Conservation (phyloP, 2,888 invertebrate genomes). For the Hermaeophaga mercurialis region DNA sequence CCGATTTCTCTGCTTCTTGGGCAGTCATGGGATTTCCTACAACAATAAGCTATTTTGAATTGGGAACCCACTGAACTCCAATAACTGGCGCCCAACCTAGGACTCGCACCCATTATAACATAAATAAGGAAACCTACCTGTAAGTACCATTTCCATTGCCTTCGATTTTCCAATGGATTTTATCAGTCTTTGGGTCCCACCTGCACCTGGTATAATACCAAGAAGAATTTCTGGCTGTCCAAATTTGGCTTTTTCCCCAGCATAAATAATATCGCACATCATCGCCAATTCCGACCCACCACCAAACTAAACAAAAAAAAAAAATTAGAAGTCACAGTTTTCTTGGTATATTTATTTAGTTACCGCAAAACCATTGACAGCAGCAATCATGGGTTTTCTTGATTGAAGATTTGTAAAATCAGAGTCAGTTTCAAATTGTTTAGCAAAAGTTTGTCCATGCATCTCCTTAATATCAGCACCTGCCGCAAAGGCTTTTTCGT, state of each 20-base stretch:
- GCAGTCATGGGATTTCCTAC: conserved; percentile 79
- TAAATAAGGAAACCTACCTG: too few species aligned
- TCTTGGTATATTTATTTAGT: conserved; percentile 53
- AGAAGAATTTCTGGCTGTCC: conserved; percentile 98
- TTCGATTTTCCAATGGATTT: conserved; percentile 92
- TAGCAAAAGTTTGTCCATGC: conserved; percentile 77
- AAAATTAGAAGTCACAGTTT: neutral
- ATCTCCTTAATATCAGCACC: conserved; percentile 99
- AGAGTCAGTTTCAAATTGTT: conserved; percentile 75
- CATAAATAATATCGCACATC: conserved; percentile 99
- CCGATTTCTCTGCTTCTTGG: conserved; percentile 88
- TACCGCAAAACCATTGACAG: conserved; percentile 98
- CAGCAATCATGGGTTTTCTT: conserved; percentile 94
- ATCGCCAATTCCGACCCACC: conserved; percentile 99
- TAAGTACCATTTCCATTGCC: conserved; percentile 97
- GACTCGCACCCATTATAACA: too few species aligned
- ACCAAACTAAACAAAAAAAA: conserved; percentile 68
- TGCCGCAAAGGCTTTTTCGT: conserved; percentile 74
- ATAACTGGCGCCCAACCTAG: too few species aligned
- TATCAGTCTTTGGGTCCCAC: conserved; percentile 92
- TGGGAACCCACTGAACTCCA: too few species aligned
- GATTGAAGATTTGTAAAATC: conserved; percentile 84
- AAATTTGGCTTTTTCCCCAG: conserved; percentile 97
- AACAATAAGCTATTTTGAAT: too few species aligned
- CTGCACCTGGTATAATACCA: conserved; percentile 97